Evolutionary conservation across 2,113 vertebrate genomes (phyloP).

Genomic region (Stictonetta naevosa): DNA sequence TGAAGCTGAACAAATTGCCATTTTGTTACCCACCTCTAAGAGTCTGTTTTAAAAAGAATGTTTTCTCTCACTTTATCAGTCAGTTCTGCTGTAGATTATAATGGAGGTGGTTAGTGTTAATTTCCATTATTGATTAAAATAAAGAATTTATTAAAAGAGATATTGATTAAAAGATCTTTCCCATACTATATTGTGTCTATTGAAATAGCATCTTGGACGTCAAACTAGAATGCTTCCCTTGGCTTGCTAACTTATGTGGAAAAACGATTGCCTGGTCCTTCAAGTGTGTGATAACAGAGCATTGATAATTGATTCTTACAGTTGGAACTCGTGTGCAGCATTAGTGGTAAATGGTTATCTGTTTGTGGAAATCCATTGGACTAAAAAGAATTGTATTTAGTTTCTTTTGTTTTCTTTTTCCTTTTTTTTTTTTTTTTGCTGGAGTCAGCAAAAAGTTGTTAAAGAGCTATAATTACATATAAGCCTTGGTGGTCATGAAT

Average conservation of each 20-base stretch:
- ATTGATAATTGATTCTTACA: background rate
- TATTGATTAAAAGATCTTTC: too few relatives aligned
- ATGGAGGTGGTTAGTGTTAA: background rate
- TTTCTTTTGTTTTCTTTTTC: background rate
- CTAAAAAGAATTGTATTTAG: background rate
- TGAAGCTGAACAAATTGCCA: background rate
- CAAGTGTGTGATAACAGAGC: background rate
- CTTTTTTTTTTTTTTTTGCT: background rate
- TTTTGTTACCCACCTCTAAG: background rate
- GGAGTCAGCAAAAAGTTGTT: background rate
- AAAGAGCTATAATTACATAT: background rate
- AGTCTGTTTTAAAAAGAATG: rapidly evolving
- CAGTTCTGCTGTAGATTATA: background rate
- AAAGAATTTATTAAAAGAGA: too few relatives aligned
- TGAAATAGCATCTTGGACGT: background rate
- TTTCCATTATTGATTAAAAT: background rate
- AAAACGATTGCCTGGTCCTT: background rate
- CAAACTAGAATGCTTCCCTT: background rate
- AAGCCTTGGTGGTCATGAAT: background rate
- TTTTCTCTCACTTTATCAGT: background rate
- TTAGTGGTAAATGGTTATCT: background rate
- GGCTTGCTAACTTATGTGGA: background rate
- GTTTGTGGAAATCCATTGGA: background rate
- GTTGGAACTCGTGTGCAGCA: background rate
- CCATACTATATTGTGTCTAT: background rate